Evolutionary conservation across 2,888 invertebrate species (phyloP), one percentile per base, ranked within the genome.

Genomic region (Agrochola lota): DNA sequence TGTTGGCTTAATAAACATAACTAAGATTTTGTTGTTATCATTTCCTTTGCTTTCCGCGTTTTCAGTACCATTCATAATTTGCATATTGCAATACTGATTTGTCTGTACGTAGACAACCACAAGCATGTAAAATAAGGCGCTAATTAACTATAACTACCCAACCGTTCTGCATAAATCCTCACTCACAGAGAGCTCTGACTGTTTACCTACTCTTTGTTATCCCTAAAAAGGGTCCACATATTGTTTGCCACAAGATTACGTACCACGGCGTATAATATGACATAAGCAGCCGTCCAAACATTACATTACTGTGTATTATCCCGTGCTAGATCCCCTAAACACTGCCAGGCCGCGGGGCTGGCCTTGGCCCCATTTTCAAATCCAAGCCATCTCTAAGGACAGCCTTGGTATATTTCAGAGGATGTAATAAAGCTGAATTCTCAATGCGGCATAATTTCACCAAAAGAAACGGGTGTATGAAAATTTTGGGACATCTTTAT

Each of bases 361-460:
- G 60, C 91, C 91, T 89, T 90, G 90, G 85, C 88, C 91, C 46
- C 67, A 73, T 87, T 90, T 83, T 69, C 74, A 78, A 73, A 81
- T 81, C 80, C 79, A 64, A 79, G 83, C 72, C 62, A 81, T 83
- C 83, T 82, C 79, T 57, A 77, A 80, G 85, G 78, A 83, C 71
- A 80, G 64, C 52, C 74, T 80, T 66, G 72, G 57, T 78, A 84
- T 57, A 68, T 76, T 86, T 80, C 68, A 49, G 30, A 26, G 57
- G 70, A 77, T 77, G 49, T 68, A 82, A 82, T 80, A 80, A 73
- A 80, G 46, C 64, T 74, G 59, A 81, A 88, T 77, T 76, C 57
- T 79, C 80, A 78, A 74, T 78, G 77, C 64, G 63, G 67, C 30
- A 77, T 77, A 74, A 76, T 82, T 75, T 63, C 20, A 46, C 20